These are phyloP conservation scores for Cephus nigrinus DNA, from an alignment of 2,888 invertebrate species.

Conservation along the genomic window DNA sequence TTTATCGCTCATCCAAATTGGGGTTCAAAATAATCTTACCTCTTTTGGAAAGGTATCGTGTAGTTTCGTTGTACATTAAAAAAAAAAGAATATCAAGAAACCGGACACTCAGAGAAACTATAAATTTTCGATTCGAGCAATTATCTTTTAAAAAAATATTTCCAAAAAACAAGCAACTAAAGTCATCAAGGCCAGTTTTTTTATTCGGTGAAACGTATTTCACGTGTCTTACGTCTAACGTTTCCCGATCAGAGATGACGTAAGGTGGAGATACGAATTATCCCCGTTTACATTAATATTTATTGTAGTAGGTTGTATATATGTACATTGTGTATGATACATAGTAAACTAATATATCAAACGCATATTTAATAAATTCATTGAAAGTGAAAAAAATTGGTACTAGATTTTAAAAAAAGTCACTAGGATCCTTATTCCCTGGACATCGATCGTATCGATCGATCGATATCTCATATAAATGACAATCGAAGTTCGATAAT, in stretches of 20 bases:
- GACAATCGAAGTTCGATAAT: background rate
- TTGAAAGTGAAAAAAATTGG: conserved; percentile 26
- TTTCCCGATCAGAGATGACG: background rate
- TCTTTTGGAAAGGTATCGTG: background rate
- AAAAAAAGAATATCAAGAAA: background rate
- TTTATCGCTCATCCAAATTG: background rate
- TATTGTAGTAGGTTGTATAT: conserved; percentile 60
- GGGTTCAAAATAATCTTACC: background rate
- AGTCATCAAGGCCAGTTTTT: background rate
- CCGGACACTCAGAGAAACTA: too few species aligned
- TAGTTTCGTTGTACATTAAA: background rate
- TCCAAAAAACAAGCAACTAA: background rate
- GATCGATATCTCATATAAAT: background rate
- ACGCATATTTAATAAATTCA: conserved; percentile 59
- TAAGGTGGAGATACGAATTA: background rate
- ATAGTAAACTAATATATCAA: conserved; percentile 58
- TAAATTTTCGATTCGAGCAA: background rate
- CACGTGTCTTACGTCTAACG: background rate
- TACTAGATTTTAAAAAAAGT: background rate
- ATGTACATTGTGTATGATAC: conserved; percentile 65
- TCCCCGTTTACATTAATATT: conserved; percentile 36
- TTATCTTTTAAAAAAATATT: background rate
- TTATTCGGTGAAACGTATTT: background rate
- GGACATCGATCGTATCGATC: background rate
- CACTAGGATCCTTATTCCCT: background rate